Evolutionary conservation across 2,888 invertebrate species (phyloP), one percentile per base, ranked within the genome.

Genomic region (Lycophotia porphyrea): DNA sequence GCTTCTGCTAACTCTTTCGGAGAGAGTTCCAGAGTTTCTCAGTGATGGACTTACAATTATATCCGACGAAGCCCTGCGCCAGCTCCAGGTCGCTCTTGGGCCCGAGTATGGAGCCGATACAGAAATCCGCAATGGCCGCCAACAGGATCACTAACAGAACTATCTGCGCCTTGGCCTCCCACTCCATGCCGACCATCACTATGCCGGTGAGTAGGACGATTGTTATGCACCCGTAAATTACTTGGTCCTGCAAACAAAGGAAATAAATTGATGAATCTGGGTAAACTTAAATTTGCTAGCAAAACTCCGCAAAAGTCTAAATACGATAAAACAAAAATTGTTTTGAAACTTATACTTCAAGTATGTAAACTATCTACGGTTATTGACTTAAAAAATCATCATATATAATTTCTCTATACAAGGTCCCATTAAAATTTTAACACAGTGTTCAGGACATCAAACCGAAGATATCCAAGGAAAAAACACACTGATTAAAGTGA

Each of bases 151-250:
- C 96, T 65, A 99, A 96, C 58, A 99, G 94, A 11, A 98, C 98
- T 72, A 99, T 95, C 97, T 99, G 99, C 0, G 99, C 98, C 97
- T 99, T 99, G 0, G 99, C 98, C 95, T 99, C 99, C 99, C 99
- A 99, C 92, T 99, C 99, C 98, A 99, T 98, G 60, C 99, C 99
- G 79, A 99, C 98, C 74, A 99, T 98, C 71, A 99, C 99, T 84
- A 99, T 98, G 5, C 98, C 97, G 2, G 99, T 97, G 1, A 99
- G 96, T 2, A 98, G 90, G 0, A 98, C 96, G 87, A 99, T 97
- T 0, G 99, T 99, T 75, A 98, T 97, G 77, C 98, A 97, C 13
- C 99, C 99, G 90, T 99, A 98, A 77, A 99, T 98, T 71, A 99
- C 97, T 84, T 98, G 97, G 91, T 98, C 98, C 94, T 97, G 96